phyloP scores from a whole-genome alignment of 2,888 invertebrate genomes.

The Xylota segnis region DNA sequence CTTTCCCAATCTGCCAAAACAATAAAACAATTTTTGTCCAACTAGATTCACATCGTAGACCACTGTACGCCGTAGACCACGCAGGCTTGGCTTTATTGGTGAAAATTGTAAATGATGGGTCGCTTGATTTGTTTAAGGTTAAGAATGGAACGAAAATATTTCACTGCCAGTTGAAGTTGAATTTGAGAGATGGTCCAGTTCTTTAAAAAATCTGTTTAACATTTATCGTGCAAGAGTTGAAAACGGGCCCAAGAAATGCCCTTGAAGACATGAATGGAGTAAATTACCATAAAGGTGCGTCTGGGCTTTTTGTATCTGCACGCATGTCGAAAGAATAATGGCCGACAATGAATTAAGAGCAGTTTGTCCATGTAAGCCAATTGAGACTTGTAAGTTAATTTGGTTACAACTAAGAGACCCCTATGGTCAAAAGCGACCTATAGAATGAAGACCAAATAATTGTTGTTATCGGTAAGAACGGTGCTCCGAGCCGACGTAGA shows the following conservation, averaged over 20 bases:
- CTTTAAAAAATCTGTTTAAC: conserved; percentile 17
- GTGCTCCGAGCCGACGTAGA: too few species aligned
- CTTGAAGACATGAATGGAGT: not conserved
- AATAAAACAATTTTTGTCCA: too few species aligned
- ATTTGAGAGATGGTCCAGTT: conserved; percentile 41
- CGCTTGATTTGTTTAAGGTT: conserved; percentile 12
- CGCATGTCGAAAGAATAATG: not conserved
- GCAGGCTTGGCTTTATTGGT: not conserved
- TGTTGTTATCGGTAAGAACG: too few species aligned
- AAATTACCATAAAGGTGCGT: conserved; percentile 22
- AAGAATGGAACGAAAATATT: conserved; percentile 45
- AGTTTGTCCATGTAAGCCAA: not conserved
- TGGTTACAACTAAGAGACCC: too few species aligned
- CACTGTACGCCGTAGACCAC: not conserved
- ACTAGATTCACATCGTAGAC: too few species aligned
- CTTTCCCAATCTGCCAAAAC: too few species aligned
- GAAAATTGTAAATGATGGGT: conserved; percentile 10
- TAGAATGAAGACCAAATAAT: too few species aligned
- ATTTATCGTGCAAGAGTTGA: not conserved
- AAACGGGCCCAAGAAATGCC: not conserved
- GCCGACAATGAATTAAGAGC: not conserved
- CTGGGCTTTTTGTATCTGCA: not conserved
- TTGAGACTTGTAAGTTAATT: too few species aligned
- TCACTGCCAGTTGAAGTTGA: conserved; percentile 31
- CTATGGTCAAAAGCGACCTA: too few species aligned